Evolutionary conservation across 2,113 vertebrate genomes (phyloP), one percentile per base, ranked within the genome.

Genomic region (Corydoras sp.): DNA sequence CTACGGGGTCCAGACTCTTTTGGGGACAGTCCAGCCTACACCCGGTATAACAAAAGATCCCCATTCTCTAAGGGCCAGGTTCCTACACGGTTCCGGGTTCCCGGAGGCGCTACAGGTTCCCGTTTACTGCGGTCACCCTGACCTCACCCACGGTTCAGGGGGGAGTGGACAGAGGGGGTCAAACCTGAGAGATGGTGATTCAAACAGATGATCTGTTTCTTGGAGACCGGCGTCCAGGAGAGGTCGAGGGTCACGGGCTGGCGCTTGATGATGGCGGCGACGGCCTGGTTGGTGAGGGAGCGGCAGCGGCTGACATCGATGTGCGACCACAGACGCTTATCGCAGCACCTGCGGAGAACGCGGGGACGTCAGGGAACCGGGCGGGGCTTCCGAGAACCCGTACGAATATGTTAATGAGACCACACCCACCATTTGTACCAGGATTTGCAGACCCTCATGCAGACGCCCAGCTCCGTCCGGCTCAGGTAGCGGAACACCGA

Each of bases 391-490:
- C n/a, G n/a, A n/a, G n/a, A n/a, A n/a, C n/a, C n/a, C n/a, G n/a
- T n/a, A n/a, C n/a, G n/a, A n/a, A n/a, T n/a, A n/a, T n/a, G n/a
- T n/a, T n/a, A n/a, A n/a, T n/a, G n/a, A n/a, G n/a, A n/a, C n/a
- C n/a, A n/a, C n/a, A 92, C 94, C 85, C 88, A 99, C 96, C 96
- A 99, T 83, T 96, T 97, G 89, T 98, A 96, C 96, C 96, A 99
- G 81, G 95, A 93, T 85, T 98, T 98, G 85, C 96, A 99, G 83
- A 99, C 96, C 29, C 90, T 92, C 96, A 99, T 99, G 86, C 96
- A 98, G 81, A 92, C 90, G 85, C 94, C 93, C 76, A 99, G 91
- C 84, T 99, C 92, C 15, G 90, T 92, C 83, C 92, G 89, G 77
- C 79, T 90, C 76, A 99, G 86, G 88, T 95, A 95, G 78, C 86